Evolutionary conservation across 2,888 invertebrate species (phyloP), one percentile per base, ranked within the genome.

Genomic region (Acleris emargana): DNA sequence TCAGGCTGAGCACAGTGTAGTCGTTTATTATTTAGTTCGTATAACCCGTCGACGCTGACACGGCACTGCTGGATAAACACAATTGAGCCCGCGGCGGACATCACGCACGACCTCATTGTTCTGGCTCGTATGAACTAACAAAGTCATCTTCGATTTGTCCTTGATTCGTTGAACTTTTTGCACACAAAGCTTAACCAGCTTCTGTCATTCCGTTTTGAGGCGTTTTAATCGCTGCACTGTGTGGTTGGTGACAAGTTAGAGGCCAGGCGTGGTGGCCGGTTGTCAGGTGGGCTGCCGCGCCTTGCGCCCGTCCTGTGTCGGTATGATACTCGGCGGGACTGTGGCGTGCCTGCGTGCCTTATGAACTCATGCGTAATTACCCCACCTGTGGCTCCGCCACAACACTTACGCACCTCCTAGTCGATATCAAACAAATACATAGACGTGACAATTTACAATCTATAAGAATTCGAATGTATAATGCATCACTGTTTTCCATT

Each of bases 321-420:
- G 45, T 54, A 43, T 16, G 17, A 42, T 60, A 43, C 22, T 20
- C 45, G 64, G 22, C 50, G 51, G 43, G 45, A 64, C 64, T 64
- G 64, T 64, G 59, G 64, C 59, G 43, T 64, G 59, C 54, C 64
- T 64, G 64, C 60, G 64, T 64, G 64, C 60, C 64, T 60, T 60
- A 32, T 38, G 25, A 57, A 47, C 25, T 57, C 57, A 54, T 54
- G 64, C 64, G 64, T 64, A 64, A 64, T 64, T 64, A 64, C 64
- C 64, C 64, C 45, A 64, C 64, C 64, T 64, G 64, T 64, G 43
- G 64, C 64, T 64, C 22, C 17, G 60, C 55, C 28, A 45, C 57
- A 64, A 60, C 54, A 50, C 43, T 59, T 62, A 58, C 47, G 45
- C 49, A 59, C 50, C 50, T 49, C 25, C 42, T 25, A 57, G 57